Evolutionary conservation across 2,888 invertebrate genomes (phyloP).

Genomic region (Drosophila incognita): DNA sequence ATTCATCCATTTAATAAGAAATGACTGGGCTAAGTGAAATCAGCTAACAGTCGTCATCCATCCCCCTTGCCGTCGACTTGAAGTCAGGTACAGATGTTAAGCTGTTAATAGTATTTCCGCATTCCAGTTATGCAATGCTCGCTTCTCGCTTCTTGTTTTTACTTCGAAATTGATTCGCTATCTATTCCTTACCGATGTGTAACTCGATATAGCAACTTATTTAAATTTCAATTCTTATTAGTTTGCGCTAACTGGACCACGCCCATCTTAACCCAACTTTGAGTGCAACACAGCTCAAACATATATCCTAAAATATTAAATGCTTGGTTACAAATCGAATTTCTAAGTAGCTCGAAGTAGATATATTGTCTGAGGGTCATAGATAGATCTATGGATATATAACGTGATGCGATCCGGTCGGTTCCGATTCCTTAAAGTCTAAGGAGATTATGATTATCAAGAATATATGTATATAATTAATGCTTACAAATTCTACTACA

Average conservation of each 20-base stretch:
- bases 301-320: not conserved
- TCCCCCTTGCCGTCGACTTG: not conserved
- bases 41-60: conserved; percentile 24
- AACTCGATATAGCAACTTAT: not conserved
- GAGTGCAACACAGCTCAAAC: not conserved
- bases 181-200: not conserved
- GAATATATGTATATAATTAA: not conserved
- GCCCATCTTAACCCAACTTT: not conserved
- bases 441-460: not conserved
- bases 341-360: not conserved
- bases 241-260: not conserved
- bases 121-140: conserved; percentile 10
- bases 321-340: not conserved
- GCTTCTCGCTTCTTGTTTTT: not conserved
- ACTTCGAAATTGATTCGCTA: not conserved
- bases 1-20: conserved; percentile 37
- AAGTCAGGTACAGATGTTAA: conserved; percentile 28
- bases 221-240: not conserved
- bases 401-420: not conserved
- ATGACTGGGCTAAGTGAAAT: conserved; percentile 41
- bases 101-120: conserved; percentile 21
- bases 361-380: not conserved
- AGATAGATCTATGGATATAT: not conserved
- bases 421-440: not conserved
- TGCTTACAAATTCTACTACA: too few relatives aligned